Evolutionary conservation across 2,888 invertebrate genomes (phyloP).

Genomic region (Pilophorus perplexus): DNA sequence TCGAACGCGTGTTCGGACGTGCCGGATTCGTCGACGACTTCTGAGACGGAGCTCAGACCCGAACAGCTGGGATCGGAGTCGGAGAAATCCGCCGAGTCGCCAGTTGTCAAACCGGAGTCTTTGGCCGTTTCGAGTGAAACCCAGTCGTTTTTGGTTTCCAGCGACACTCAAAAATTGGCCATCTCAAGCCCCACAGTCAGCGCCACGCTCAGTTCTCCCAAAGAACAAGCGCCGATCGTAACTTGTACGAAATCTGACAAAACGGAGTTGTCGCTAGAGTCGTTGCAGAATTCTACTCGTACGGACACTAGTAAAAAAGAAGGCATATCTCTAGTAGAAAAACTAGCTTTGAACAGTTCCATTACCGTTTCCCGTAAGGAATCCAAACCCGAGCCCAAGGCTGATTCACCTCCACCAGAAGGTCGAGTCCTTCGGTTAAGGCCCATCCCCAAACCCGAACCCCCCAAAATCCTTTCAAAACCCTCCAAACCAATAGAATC

Average conservation of each 20-base stretch:
- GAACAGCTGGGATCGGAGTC: background rate
- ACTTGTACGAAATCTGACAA: constrained; percentile 20
- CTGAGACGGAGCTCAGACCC: background rate
- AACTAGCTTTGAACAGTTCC: constrained; percentile 23
- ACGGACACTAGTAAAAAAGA: constrained; percentile 22
- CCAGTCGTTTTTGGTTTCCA: too few species aligned
- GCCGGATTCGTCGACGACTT: constrained; percentile 21
- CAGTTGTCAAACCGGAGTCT: too few species aligned
- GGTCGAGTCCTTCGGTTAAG: constrained; percentile 26
- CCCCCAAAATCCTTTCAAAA: constrained; percentile 5
- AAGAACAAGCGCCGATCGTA: background rate
- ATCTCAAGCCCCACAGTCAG: constrained; percentile 20
- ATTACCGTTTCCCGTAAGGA: constrained; percentile 30
- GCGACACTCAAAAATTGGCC: background rate
- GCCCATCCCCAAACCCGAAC: constrained; percentile 27
- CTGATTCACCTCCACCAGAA: constrained; percentile 10
- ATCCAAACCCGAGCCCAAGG: background rate
- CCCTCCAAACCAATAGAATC: background rate
- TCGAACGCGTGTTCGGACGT: constrained; percentile 1
- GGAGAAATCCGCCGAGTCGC: background rate
- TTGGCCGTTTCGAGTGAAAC: too few species aligned
- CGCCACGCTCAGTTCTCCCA: background rate
- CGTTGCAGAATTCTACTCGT: background rate
- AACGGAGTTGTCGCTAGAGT: constrained; percentile 7
- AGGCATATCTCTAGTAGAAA: constrained; percentile 15